Evolutionary conservation across 2,888 invertebrate species (phyloP), one percentile per base, ranked within the genome.

Genomic region (Acanthoscelides obtectus): DNA sequence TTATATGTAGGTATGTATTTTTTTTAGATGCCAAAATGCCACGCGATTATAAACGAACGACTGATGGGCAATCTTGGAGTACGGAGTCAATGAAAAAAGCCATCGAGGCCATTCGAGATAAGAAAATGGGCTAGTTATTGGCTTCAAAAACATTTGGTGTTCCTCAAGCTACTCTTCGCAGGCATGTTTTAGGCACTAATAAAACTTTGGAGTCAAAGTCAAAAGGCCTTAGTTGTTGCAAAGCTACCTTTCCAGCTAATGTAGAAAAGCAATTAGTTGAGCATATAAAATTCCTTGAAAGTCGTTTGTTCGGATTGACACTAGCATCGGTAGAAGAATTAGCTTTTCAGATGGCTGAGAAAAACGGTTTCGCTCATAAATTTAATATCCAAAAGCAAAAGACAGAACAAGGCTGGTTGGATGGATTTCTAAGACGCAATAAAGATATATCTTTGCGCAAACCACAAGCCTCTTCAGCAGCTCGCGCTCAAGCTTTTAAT

Each of bases 171-270:
- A n/a, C n/a, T n/a, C n/a, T n/a, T n/a, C n/a, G n/a, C n/a, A n/a
- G n/a, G n/a, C n/a, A n/a, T n/a, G n/a, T n/a, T n/a, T n/a, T n/a
- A n/a, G n/a, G n/a, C n/a, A n/a, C n/a, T n/a, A n/a, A n/a, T n/a
- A n/a, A n/a, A n/a, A n/a, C n/a, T n/a, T n/a, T n/a, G n/a, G n/a
- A n/a, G n/a, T n/a, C n/a, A n/a, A n/a, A n/a, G n/a, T n/a, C 66
- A 8, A n/a, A 17, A 6, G 67, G 20, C 22, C 67, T 69, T 69
- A 65, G 65, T 21, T 69, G 21, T 69, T 69, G 69, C 4, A 69
- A 64, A 69, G 5, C 69, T 69, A 65, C 69, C n/a, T 69, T 69
- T 69, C 22, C 69, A 20, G 17, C 65, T 64, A 65, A 64, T 69
- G 64, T 64, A 22, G 65, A 64, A 69, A 69, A 4, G 64, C 69